Conservation (phyloP, 2,797 vertebrate genomes). For the Antrozous pallidus region DNA sequence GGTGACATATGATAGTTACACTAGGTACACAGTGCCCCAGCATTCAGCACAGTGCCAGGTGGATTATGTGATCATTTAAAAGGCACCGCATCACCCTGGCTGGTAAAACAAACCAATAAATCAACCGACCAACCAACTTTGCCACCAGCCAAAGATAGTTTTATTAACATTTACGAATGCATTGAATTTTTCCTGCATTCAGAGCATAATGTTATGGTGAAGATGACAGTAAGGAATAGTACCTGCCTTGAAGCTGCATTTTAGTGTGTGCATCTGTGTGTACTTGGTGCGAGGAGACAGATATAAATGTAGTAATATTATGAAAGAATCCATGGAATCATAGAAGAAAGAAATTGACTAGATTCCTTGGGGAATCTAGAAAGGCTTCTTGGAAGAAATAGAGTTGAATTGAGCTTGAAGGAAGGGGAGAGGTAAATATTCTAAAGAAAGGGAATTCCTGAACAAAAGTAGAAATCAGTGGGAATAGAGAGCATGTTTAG, state of each 20-base stretch:
- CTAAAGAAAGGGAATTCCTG: not conserved
- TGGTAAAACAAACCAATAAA: not conserved
- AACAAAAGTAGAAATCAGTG: not conserved
- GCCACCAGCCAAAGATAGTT: not conserved
- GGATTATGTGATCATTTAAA: not conserved
- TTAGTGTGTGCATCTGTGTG: not conserved
- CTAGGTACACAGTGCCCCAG: not conserved
- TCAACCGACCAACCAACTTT: not conserved
- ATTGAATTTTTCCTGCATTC: not conserved
- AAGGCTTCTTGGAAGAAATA: not conserved
- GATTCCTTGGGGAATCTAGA: not conserved
- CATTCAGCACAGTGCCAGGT: not conserved
- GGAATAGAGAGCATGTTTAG: not conserved
- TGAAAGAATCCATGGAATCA: not conserved
- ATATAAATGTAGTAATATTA: not conserved
- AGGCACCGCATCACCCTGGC: not conserved
- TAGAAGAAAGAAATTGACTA: not conserved
- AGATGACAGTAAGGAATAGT: not conserved
- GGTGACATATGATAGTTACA: not conserved
- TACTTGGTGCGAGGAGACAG: not conserved
- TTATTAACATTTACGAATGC: not conserved
- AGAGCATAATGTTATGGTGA: not conserved
- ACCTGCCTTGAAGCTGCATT: not conserved
- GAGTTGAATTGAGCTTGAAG: slow-evolving; percentile 27
- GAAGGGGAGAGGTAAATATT: not conserved